Base-by-base conservation (phyloP, 2,113 vertebrate genomes). In the Anser brachyrhynchus region DNA sequence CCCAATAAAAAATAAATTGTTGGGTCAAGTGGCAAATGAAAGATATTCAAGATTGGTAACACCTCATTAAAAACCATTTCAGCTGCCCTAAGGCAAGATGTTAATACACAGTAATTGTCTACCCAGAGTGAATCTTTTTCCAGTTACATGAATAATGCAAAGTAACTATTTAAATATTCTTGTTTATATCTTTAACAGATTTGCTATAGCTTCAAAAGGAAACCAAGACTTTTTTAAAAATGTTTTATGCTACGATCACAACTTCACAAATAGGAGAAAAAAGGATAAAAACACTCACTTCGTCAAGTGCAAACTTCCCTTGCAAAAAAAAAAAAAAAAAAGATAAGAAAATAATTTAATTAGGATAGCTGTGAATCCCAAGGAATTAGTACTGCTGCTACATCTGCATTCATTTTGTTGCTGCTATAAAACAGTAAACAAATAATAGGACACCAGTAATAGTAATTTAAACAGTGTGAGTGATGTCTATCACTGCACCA, bases 71-170 rank as follows among this genome's bases (percentile, higher is more conserved):
- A 96, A 96, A 91, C 84, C 65, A 97, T 97, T 97, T 97, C 91
- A 89, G 58, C 69, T 95, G 90, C 89, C 93, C 95, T 96, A 76
- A 93, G 93, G 85, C 94, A 90, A 95, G 90, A 96, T 96, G 90
- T 96, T 96, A 97, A 94, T 95, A 94, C 80, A 96, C 95, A 97
- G 90, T 97, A 96, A 97, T 97, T 92, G 91, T 95, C 97, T 93
- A 92, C 86, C 64, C 89, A 95, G 91, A 94, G 78, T 43, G 85
- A 96, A 81, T 93, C 83, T 72, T 96, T 94, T 92, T 88, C 72
- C 85, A 87, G 81, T 94, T 84, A 87, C 89, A 97, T 97, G 92
- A 96, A 95, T 96, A 95, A 97, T 95, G 94, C 87, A 96, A 92
- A 97, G 41, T 91, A 87, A 94, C 90, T 91, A 90, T 89, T 95